Percentiles rank a stretch among this genome's conserved stretches.
Conservation (phyloP, 2,888 invertebrate genomes). For the Acronicta psi region DNA sequence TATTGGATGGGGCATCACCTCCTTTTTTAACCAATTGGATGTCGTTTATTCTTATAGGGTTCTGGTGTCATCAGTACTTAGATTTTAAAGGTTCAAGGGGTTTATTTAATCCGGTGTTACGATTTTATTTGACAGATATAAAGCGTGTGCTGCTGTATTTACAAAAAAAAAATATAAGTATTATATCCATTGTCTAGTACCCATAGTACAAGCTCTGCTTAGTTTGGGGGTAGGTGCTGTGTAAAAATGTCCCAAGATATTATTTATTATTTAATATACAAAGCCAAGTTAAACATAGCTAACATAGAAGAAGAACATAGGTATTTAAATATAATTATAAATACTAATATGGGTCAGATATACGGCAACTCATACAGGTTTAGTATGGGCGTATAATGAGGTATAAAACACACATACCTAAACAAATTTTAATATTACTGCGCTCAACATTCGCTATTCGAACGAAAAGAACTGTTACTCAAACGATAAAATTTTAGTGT, state of each 20-base stretch:
- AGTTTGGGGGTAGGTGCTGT: no score
- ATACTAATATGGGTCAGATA: no score
- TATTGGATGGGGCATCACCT: constrained; percentile 47
- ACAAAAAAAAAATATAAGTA: no score
- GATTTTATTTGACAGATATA: constrained; percentile 10
- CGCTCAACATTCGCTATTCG: constrained; percentile 6
- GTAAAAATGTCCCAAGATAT: no score
- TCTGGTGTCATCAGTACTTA: constrained; percentile 28
- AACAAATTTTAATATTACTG: constrained; percentile 18
- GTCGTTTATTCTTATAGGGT: constrained; percentile 40
- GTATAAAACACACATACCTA: constrained; percentile 9
- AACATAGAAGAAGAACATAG: no score
- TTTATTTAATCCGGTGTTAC: constrained; percentile 26
- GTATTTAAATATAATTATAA: no score
- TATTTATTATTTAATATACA: no score
- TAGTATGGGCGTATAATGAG: no score
- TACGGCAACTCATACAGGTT: no score
- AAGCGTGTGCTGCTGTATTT: background rate
- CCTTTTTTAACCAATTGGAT: constrained; percentile 46
- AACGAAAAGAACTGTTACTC: constrained; percentile 13
- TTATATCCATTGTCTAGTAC: no score
- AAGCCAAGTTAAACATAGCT: no score
- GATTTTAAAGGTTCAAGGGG: constrained; percentile 35
- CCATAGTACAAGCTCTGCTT: no score
- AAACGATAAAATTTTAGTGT: constrained; percentile 5